phyloP scores from a whole-genome alignment of 2,888 invertebrate genomes.

The Brachyptera putata region DNA sequence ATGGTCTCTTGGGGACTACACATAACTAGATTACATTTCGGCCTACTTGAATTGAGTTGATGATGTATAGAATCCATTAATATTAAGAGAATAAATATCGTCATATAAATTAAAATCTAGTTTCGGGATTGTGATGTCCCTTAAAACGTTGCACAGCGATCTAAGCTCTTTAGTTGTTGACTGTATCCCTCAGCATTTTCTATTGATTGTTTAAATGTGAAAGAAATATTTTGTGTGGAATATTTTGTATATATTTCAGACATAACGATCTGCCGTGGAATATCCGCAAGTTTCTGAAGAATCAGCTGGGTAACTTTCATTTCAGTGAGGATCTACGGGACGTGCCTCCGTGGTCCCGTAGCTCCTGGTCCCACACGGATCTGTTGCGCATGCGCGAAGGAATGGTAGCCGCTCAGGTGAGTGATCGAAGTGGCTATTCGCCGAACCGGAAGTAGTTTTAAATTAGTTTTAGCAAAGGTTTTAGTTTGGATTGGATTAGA shows the following conservation, averaged over 20 bases:
- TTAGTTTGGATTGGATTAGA: no score
- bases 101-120: not conserved
- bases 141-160: not conserved
- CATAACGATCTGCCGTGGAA: constrained; percentile 52
- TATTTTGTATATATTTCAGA: constrained; percentile 38
- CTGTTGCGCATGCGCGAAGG: constrained; percentile 67
- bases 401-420: constrained; percentile 70
- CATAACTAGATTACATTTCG: no score
- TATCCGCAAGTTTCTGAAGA: constrained; percentile 45
- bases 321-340: constrained; percentile 63
- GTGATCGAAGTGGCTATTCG: no score
- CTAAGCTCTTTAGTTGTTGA: not conserved
- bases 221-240: no score
- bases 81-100: no score
- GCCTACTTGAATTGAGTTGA: no score
- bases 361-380: constrained; percentile 76
- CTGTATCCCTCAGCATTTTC: not conserved
- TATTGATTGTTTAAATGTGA: no score
- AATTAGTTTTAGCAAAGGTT: not conserved
- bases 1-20: no score
- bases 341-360: constrained; percentile 67
- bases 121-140: no score
- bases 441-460: no score
- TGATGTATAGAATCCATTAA: no score
- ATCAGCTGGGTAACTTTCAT: constrained; percentile 60